These are phyloP conservation scores for Erebia aethiops DNA, from an alignment of 2,888 invertebrate genomes.

Conservation along the genomic window DNA sequence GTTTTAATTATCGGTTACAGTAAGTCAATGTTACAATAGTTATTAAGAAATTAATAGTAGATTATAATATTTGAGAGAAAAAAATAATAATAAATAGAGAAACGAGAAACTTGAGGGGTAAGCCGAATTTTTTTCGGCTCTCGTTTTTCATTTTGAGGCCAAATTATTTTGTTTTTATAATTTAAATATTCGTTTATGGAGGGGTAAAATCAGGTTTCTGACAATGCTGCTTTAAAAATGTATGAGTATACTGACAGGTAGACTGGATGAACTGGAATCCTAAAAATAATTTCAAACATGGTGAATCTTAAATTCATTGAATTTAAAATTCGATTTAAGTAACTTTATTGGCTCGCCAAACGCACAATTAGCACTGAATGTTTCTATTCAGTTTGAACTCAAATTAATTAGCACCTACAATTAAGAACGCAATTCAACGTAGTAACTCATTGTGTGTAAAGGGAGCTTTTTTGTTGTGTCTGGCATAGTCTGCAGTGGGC, in stretches of 20 bases:
- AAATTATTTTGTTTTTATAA: too few species aligned
- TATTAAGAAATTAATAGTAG: background rate
- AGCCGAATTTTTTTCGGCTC: too few species aligned
- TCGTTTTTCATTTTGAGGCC: too few species aligned
- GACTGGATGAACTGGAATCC: too few species aligned
- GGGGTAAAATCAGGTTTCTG: too few species aligned
- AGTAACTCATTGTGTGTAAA: background rate
- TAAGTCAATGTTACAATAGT: background rate
- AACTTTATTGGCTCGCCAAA: background rate
- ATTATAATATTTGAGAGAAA: background rate
- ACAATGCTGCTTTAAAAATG: too few species aligned
- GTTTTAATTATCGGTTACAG: constrained; percentile 1
- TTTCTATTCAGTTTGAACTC: background rate
- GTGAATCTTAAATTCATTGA: background rate
- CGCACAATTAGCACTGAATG: background rate
- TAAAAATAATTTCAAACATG: background rate
- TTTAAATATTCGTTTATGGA: too few species aligned
- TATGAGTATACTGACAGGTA: too few species aligned
- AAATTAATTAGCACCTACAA: background rate
- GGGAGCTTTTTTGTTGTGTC: background rate
- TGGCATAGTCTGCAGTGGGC: constrained; percentile 6
- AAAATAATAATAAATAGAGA: background rate
- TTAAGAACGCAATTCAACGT: background rate
- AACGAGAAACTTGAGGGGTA: background rate
- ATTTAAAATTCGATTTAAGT: background rate